Base-by-base conservation (phyloP, 1,140 invertebrate genomes). In the Charaxes varanes region DNA sequence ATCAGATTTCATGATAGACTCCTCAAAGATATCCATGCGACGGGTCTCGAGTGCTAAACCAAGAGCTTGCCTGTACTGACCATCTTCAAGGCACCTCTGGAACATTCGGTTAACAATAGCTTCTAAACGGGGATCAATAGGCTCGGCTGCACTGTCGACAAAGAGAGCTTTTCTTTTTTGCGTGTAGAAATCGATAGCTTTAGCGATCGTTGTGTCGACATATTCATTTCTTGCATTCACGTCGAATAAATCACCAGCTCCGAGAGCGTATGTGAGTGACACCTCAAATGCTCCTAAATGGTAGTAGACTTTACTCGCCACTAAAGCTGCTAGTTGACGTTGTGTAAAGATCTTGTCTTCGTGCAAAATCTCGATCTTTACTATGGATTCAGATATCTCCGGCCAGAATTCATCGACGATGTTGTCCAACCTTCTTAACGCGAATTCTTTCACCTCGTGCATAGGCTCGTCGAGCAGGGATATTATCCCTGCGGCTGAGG, bases 361-460 rank as follows among this genome's bases (percentile, higher is more conserved):
- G 72, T 97, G 94, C 10, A 99, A 86, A 61, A 97, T 95, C 88
- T 99, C 97, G 66, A 99, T 98, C 86, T 98, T 99, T 65, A 94
- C 93, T 67, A 99, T 97, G 6, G 96, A 94, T 85, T 99, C 97
- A 0, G 96, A 97, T 49, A 99, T 98, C 86, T 99, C 97, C 8
- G 97, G 95, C 97, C 97, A 99, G 85, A 99, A 99, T 78, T 97
- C 94, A 77, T 98, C 96, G 0, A 99, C 97, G 71, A 99, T 95
- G 62, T 90, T 88, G 80, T 99, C 93, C 24, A 99, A 85, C 66
- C 97, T 97, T 60, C 93, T 92, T 34, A 93, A 60, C 11, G 97
- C 97, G 84, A 97, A 99, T 2, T 95, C 91, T 84, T 97, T 97
- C 26, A 99, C 85, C 82, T 98, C 95, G 8, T 92, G 88, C 84